Evolutionary conservation across 2,888 invertebrate species (phyloP), one percentile per base, ranked within the genome.

Genomic region (Metacarcinus magister): DNA sequence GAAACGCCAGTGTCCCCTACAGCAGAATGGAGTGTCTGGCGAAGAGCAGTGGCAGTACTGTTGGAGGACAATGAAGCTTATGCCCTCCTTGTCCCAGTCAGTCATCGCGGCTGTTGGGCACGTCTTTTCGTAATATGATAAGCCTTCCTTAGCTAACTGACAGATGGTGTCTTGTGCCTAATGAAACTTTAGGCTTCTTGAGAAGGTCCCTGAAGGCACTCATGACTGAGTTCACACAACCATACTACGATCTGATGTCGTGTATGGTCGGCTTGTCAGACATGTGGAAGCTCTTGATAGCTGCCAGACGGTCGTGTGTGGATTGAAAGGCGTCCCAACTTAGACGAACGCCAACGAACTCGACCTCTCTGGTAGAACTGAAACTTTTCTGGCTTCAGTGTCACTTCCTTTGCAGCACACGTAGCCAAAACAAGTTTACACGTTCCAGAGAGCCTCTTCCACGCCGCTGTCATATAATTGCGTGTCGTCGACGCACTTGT

Each of bases 351-450:
- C 67, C 19, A 3, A 67, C 10, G 32, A 95, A 90, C 16, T 96
- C 94, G 2, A 91, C 96, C 46, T 67, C 46, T 44, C 75, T 44
- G 8, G 48, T 39, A 48, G n/a, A 96, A 96, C 13, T 32, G 39
- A 43, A 95, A 95, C 44, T 96, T 95, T 23, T 92, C 96, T 48
- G 96, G 93, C n/a, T 95, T 96, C 5, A 96, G 95, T 32, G 54
- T 92, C 23, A 93, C 60, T 46, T 28, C 60, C 19, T 91, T 87
- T 10, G 4, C 23, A n/a, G 95, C 95, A 32, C 92, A 82, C n/a
- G 48, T 28, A 5, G 5, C 89, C 87, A 96, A 87, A 23, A 82
- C 92, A 96, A 23, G 7, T 23, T 3, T 67, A 67, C 10, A 23
- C 67, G 67, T 67, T 8, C 46, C 87, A 28, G 94, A 28, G 94